Evolutionary conservation across 2,888 invertebrate genomes (phyloP).

Genomic region (Morpho deidamia): DNA sequence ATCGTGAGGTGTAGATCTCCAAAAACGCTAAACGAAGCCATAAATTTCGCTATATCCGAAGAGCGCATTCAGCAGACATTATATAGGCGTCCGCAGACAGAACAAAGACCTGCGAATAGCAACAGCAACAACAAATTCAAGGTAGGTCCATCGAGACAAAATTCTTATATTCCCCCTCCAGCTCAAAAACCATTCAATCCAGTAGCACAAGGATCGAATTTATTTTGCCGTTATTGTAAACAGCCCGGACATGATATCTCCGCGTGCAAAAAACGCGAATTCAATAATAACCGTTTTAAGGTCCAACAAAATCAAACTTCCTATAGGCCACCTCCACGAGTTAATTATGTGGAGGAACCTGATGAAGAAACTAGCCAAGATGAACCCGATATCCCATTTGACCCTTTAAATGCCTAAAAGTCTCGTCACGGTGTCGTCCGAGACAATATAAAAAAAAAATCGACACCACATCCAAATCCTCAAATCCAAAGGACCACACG

Average conservation of each 20-base stretch:
- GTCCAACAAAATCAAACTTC: not conserved
- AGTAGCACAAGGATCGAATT: not conserved
- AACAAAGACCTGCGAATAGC: not conserved
- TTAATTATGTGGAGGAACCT: not conserved
- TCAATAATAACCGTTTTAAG: constrained; percentile 3
- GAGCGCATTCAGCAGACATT: constrained; percentile 10
- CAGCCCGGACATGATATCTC: constrained; percentile 10
- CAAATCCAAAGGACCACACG: not conserved
- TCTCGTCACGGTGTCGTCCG: not conserved
- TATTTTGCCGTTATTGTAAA: constrained; percentile 21
- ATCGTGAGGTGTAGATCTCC: constrained; percentile 20
- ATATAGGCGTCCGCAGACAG: not conserved
- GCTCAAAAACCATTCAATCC: not conserved
- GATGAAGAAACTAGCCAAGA: not conserved
- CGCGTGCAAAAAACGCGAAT: constrained; percentile 19
- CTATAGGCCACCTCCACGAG: not conserved
- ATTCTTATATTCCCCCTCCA: not conserved
- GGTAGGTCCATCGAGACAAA: not conserved
- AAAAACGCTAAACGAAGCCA: constrained; percentile 19
- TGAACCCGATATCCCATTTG: not conserved
- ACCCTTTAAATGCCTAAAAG: not conserved
- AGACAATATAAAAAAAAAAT: not conserved
- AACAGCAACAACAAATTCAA: not conserved
- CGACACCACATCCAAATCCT: not conserved
- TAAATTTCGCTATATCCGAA: constrained; percentile 19